Base-by-base conservation (phyloP, 2,797 vertebrate species). In the Enteromius trimaculatus region DNA sequence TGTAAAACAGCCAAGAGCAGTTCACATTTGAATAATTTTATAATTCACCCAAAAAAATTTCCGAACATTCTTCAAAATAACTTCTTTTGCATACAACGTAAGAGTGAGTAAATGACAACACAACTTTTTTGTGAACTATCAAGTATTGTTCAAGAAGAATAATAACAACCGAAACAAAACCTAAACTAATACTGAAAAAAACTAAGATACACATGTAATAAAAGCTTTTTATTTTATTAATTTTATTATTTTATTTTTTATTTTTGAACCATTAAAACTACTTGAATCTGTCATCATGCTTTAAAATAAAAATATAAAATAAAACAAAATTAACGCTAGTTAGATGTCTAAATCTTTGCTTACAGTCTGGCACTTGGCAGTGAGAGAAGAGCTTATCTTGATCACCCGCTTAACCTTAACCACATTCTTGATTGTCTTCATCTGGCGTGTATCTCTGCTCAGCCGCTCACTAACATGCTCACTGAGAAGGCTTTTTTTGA, bases 351-450 rank as follows among this genome's bases (percentile, higher is more conserved):
- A 60, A 70, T 42, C 6, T 7, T 19, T 21, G 37, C 10, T 44
- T 80, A 70, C 51, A 44, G 10, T 47, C 64, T 55, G 21, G 31
- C 51, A 60, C 16, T 23, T 55, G 21, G 31, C 51, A 60, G n/a
- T 23, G 55, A 70, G 7, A 71, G 53, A 44, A 68, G 14, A 11
- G 42, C 60, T 80, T 71, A 69, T 72, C 64, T 31, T 34, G 47
- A 77, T 62, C 64, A 76, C 82, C 78, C 82, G 68, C 79, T 86
- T 83, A 86, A 62, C 82, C 71, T 70, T 71, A 44, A 77, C 34
- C 44, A 65, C 17, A 53, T 11, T 26, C 66, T 58, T 29, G 29
- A 31, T 82, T 82, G 62, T 84, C 81, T 82, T 84, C 26, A 55
- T 84, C 65, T 21, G 47, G 55, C 44, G 44, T 69, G 31, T 42